These are phyloP conservation scores for Pholis gunnellus DNA, from an alignment of 2,113 vertebrate genomes.

Conservation along the genomic window DNA sequence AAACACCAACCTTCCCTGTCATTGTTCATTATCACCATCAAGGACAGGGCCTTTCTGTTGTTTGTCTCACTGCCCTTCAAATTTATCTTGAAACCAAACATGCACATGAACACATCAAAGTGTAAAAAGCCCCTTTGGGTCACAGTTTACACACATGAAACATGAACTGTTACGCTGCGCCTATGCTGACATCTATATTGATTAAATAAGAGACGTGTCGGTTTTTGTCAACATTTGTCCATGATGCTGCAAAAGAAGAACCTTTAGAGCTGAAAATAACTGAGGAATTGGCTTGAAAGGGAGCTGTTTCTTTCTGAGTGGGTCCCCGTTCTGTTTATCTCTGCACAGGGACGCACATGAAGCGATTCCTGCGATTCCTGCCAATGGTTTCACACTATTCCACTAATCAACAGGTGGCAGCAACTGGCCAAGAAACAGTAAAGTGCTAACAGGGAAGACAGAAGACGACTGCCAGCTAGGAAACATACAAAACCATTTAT, in stretches of 20 bases:
- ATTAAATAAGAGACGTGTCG: background rate
- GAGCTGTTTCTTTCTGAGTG: background rate
- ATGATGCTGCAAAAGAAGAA: background rate
- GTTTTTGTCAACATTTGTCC: background rate
- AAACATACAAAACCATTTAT: background rate
- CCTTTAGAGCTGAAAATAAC: background rate
- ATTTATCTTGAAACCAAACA: background rate
- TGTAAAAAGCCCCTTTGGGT: background rate
- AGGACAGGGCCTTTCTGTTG: background rate
- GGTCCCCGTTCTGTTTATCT: background rate
- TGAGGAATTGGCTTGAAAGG: background rate
- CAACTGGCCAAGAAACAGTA: background rate
- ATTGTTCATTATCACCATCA: conserved; percentile 11
- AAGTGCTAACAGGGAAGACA: background rate
- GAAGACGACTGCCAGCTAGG: background rate
- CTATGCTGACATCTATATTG: background rate
- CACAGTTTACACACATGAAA: background rate
- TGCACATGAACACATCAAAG: background rate
- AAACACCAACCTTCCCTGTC: conserved; percentile 3
- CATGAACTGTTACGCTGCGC: background rate
- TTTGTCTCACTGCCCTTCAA: background rate
- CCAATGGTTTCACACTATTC: background rate
- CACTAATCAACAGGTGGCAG: background rate
- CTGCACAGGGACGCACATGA: background rate
- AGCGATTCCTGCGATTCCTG: no score